A percentile compares a stretch with the other conserved stretches of the same genome.
Evolutionary conservation across 2,797 vertebrate genomes (phyloP).

Genomic region (Chrysocyon brachyurus): DNA sequence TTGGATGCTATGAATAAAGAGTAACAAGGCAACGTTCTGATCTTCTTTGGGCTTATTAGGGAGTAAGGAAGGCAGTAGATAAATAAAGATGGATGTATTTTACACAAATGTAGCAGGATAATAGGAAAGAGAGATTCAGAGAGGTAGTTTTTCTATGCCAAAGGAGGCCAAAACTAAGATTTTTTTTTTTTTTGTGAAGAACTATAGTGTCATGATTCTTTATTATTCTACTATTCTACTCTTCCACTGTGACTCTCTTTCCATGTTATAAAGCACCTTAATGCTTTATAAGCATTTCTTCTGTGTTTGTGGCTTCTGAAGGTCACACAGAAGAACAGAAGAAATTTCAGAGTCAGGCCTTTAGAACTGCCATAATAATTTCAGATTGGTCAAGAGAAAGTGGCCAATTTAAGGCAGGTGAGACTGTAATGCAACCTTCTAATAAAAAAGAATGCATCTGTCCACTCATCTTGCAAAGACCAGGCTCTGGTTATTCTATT

Average conservation of each 20-base stretch:
- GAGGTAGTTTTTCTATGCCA: neutral
- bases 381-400: neutral
- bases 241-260: neutral
- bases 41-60: neutral
- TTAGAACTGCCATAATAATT: neutral
- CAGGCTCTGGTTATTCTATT: neutral
- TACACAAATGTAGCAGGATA: neutral
- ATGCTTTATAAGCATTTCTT: too few relatives aligned
- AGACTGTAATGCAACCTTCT: neutral
- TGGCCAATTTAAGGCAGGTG: neutral
- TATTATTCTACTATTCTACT: neutral
- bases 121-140: neutral
- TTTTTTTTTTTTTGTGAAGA: neutral
- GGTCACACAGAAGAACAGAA: too few relatives aligned
- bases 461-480: neutral
- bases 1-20: neutral
- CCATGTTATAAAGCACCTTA: neutral
- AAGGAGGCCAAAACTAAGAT: neutral
- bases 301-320: too few relatives aligned
- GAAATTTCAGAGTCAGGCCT: neutral
- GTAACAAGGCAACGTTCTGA: neutral
- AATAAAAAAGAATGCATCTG: neutral
- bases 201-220: neutral
- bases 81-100: neutral
- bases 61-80: neutral